phyloP scores from a whole-genome alignment of 2,113 vertebrate genomes.

The Lophotis ruficrista region DNA sequence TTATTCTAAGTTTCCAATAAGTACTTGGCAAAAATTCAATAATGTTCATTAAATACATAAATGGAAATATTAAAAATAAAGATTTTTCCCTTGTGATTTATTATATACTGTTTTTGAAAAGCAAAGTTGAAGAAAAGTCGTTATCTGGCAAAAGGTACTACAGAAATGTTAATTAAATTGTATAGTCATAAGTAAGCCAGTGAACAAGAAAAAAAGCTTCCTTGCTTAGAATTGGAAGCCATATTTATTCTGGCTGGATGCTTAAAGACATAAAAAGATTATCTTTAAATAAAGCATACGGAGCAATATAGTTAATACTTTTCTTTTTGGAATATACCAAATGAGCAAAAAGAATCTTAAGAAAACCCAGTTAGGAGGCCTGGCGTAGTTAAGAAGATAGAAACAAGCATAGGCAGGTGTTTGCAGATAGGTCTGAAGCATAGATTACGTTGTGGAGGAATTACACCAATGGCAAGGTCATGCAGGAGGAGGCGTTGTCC shows the following conservation, averaged over 20 bases:
- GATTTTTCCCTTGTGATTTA: constrained; percentile 74
- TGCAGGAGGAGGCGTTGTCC: neutral
- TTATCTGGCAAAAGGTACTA: constrained; percentile 70
- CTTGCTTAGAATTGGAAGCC: constrained; percentile 41
- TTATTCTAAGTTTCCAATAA: constrained; percentile 71
- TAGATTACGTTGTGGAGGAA: accelerated
- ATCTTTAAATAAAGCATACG: constrained; percentile 15
- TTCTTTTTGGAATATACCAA: constrained; percentile 1
- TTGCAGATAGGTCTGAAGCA: neutral
- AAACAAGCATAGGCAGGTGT: neutral
- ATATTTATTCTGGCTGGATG: constrained; percentile 46
- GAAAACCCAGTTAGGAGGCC: neutral
- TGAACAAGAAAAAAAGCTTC: constrained; percentile 48
- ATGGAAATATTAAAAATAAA: constrained; percentile 81
- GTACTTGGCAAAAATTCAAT: constrained; percentile 75
- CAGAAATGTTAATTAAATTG: constrained; percentile 76
- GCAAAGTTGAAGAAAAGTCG: constrained; percentile 52
- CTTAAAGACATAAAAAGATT: constrained; percentile 42
- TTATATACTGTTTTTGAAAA: constrained; percentile 66
- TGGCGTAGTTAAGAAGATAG: neutral
- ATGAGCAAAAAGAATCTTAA: neutral
- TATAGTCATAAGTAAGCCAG: constrained; percentile 55
- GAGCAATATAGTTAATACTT: neutral
- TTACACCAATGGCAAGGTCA: neutral
- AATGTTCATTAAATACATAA: constrained; percentile 79